Percentiles rank a stretch among this genome's conserved stretches.
Evolutionary conservation across 2,113 vertebrate genomes (phyloP).

Genomic region (Dipodomys stephensi): DNA sequence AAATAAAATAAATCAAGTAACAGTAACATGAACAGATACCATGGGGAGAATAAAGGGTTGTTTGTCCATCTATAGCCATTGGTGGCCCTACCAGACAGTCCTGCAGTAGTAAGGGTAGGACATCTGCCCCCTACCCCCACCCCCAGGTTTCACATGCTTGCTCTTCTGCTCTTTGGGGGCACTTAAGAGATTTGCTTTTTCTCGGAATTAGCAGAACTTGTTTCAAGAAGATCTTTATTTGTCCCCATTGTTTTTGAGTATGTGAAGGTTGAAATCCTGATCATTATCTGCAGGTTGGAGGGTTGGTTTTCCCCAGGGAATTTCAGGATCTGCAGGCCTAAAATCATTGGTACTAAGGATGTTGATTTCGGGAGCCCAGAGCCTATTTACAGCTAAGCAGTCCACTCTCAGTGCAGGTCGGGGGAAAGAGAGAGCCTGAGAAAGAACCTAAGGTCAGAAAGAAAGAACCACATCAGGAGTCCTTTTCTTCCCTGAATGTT

Average conservation of each 20-base stretch:
- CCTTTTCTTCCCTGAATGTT: background rate
- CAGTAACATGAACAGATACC: background rate
- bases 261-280: constrained; percentile 66
- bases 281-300: constrained; percentile 39
- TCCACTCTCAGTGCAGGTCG: background rate
- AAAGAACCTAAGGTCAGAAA: background rate
- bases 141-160: background rate
- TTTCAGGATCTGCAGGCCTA: constrained; percentile 36
- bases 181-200: background rate
- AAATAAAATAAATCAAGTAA: background rate
- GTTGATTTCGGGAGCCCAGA: constrained; percentile 12
- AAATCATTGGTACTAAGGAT: background rate
- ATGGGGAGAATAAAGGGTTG: accelerated
- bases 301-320: constrained; percentile 30
- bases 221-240: constrained; percentile 51
- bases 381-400: background rate
- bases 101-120: too few relatives aligned
- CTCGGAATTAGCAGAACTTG: constrained; percentile 23
- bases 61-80: background rate
- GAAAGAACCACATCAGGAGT: background rate
- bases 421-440: background rate
- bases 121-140: too few relatives aligned
- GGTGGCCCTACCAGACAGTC: background rate
- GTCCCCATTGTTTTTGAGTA: constrained; percentile 41
- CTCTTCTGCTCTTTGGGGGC: constrained; percentile 38